Evolutionary conservation across 2,888 invertebrate species (phyloP).

Genomic region (Escarpia spicata): DNA sequence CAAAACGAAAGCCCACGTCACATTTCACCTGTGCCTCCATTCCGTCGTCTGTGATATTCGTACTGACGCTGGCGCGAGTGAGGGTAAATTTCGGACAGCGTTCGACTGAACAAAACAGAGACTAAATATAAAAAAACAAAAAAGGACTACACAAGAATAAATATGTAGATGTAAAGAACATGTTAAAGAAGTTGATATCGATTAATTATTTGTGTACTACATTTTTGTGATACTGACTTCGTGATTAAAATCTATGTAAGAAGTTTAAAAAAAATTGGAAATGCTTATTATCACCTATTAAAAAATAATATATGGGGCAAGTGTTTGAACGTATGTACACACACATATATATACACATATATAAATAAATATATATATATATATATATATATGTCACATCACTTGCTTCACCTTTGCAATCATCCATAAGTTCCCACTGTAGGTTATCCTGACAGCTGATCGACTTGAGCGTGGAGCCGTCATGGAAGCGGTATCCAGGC

Average conservation of each 20-base stretch:
- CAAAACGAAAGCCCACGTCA: background rate
- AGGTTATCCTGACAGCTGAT: background rate
- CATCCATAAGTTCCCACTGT: background rate
- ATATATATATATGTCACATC: background rate
- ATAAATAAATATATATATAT: conserved; percentile 3
- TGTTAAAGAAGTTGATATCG: no score
- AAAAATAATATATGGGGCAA: no score
- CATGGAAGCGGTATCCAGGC: background rate
- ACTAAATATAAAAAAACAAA: background rate
- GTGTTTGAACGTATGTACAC: background rate
- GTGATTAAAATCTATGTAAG: no score
- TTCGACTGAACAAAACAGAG: background rate
- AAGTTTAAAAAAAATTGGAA: no score
- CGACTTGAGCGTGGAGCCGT: background rate
- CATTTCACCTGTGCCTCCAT: background rate
- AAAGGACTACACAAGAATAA: no score
- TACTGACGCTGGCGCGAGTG: background rate
- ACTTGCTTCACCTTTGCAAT: background rate
- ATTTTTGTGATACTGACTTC: no score
- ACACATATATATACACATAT: background rate
- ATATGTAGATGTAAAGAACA: no score
- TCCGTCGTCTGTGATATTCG: background rate
- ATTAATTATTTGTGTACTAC: no score
- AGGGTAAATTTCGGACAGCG: background rate
- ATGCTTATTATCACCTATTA: no score